Conservation (phyloP, 1,140 invertebrate species). For the Galleria mellonella region DNA sequence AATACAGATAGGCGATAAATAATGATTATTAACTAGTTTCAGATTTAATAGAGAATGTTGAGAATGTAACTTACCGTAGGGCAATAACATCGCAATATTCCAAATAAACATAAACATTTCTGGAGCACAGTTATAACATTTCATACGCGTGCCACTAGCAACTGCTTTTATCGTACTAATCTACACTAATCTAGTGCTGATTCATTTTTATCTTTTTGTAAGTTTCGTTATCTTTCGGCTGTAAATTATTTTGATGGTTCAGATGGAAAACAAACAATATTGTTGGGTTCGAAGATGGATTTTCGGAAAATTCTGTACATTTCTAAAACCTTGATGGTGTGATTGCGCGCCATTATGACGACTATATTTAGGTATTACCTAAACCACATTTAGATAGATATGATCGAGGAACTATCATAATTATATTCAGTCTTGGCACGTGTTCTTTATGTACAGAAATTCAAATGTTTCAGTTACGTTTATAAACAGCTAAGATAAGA, state of each 20-base stretch:
- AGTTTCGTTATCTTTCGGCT: slow-evolving; percentile 37
- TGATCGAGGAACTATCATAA: no score
- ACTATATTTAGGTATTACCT: no score
- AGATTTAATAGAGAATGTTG: no score
- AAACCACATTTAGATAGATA: no score
- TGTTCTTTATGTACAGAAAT: no score
- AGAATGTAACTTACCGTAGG: slow-evolving; percentile 32
- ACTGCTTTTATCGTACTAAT: slow-evolving; percentile 53
- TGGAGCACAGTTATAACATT: slow-evolving; percentile 14
- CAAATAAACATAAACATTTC: slow-evolving; percentile 40
- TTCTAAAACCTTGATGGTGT: slow-evolving; percentile 13
- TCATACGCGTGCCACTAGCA: slow-evolving; percentile 22
- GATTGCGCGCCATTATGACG: no score
- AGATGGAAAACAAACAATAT: slow-evolving; percentile 36
- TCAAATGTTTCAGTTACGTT: no score
- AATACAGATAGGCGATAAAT: no score
- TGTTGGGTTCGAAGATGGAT: slow-evolving; percentile 8
- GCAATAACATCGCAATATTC: slow-evolving; percentile 26
- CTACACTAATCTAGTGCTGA: slow-evolving; percentile 13
- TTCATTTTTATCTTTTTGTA: slow-evolving; percentile 40
- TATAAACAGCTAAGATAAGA: no score
- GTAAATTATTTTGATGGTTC: slow-evolving; percentile 53
- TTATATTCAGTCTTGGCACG: no score
- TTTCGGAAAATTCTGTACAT: slow-evolving; percentile 23
- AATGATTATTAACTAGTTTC: no score